Evolutionary conservation across 2,113 vertebrate species (phyloP).

Genomic region (Alligator mississippiensis): DNA sequence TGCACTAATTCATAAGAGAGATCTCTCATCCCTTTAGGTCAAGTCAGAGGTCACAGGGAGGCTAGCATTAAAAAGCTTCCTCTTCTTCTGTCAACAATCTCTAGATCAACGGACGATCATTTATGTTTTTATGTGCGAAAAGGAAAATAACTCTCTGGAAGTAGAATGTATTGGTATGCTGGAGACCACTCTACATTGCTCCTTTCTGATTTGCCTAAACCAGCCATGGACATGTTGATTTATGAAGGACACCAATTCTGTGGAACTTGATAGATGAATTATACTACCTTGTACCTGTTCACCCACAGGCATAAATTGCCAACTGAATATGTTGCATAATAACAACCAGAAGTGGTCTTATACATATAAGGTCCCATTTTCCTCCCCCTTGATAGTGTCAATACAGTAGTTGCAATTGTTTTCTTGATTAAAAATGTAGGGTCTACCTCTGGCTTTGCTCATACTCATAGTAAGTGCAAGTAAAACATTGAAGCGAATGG

Average conservation of each 20-base stretch:
- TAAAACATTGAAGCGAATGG: neutral
- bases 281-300: neutral
- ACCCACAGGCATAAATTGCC: neutral
- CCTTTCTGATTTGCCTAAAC: neutral
- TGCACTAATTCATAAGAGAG: neutral
- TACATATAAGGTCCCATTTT: neutral
- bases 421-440: neutral
- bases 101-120: slow-evolving; percentile 7
- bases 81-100: neutral
- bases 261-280: neutral
- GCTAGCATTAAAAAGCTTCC: slow-evolving; percentile 17
- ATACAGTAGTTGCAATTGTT: neutral
- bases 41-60: neutral
- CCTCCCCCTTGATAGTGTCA: neutral
- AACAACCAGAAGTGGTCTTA: neutral
- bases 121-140: slow-evolving; percentile 22
- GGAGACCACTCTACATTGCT: neutral
- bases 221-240: neutral
- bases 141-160: slow-evolving; percentile 24
- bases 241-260: neutral
- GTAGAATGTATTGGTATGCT: neutral
- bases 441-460: neutral
- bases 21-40: slow-evolving; percentile 26
- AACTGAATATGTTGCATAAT: neutral
- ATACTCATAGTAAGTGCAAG: neutral